Evolutionary conservation across 2,888 invertebrate species (phyloP), one percentile per base, ranked within the genome.

Genomic region (Galerucella pusilla): DNA sequence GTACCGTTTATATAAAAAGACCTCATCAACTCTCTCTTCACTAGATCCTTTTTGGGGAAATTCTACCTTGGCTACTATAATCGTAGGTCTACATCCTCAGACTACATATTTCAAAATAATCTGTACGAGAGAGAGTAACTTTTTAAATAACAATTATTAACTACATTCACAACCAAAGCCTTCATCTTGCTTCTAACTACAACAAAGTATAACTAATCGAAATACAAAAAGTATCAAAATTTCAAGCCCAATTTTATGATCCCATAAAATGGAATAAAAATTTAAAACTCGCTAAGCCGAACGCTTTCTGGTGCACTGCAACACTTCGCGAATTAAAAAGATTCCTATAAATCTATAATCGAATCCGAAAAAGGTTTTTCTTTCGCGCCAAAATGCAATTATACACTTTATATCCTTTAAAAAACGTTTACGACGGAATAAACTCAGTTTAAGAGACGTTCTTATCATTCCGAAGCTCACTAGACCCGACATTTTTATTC

Each of bases 401-500:
- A 65, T 65, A 45, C 45, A 65, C 46, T 65, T 42, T 65, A 65
- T 45, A 46, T 65, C 64, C 20, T 45, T 65, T 65, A 20, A 65
- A 65, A 61, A 65, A 63, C 64, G 64, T 65, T 65, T 65, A 65
- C 64, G 64, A 46, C 46, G 64, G 12, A 46, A 65, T 65, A 65
- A 65, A 63, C 28, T 63, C 35, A 63, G 28, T 63, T 63, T 59
- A 45, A 65, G 45, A 46, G 45, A 45, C 20, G 64, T 65, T 65
- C 64, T 65, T 65, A 65, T 65, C 46, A 74, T 78, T 75, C 66
- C 66, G 70, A 71, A 78, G 72, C 77, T 75, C 73, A 79, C 75
- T 77, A 72, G 74, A 74, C 70, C 68, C 71, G 57, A 75, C 68
- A 77, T 77, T 78, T 77, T 74, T 75, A 74, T 78, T 78, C 76